Conservation (phyloP, 2,888 invertebrate species). For the Gryllus longicercus region DNA sequence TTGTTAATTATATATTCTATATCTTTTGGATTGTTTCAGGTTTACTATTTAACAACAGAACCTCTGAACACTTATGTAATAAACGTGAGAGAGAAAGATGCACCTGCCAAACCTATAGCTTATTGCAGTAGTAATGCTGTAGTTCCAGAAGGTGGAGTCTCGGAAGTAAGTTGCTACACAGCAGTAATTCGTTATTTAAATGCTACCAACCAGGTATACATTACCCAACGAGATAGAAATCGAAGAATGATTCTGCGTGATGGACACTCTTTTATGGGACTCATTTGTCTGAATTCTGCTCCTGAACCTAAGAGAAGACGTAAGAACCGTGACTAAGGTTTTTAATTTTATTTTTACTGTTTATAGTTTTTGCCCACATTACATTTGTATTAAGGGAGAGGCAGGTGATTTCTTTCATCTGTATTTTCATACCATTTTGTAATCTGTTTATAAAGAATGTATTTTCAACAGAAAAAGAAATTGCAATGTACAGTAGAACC, state of each 20-base stretch:
- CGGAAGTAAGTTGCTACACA: slow-evolving; percentile 46
- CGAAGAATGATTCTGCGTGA: slow-evolving; percentile 33
- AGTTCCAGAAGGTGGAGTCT: background rate
- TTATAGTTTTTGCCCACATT: no score
- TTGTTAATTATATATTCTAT: no score
- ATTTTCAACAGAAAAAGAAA: no score
- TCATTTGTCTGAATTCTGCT: slow-evolving; percentile 30
- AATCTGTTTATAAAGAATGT: no score
- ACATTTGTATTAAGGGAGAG: no score
- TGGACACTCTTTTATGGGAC: slow-evolving; percentile 34
- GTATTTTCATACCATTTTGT: no score
- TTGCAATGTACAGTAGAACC: no score
- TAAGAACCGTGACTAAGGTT: background rate
- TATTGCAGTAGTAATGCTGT: slow-evolving; percentile 30
- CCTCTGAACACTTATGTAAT: slow-evolving; percentile 33
- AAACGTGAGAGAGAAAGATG: slow-evolving; percentile 25
- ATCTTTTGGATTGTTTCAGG: slow-evolving; percentile 23
- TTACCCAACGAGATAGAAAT: slow-evolving; percentile 34
- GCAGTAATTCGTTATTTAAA: slow-evolving; percentile 40
- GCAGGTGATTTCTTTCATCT: no score
- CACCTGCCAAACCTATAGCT: slow-evolving; percentile 22
- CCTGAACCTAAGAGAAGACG: background rate
- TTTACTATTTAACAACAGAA: slow-evolving; percentile 34
- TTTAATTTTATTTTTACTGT: no score
- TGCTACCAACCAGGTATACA: slow-evolving; percentile 32